Evolutionary conservation across 2,888 invertebrate genomes (phyloP).

Genomic region (Muschampia plurimacula): DNA sequence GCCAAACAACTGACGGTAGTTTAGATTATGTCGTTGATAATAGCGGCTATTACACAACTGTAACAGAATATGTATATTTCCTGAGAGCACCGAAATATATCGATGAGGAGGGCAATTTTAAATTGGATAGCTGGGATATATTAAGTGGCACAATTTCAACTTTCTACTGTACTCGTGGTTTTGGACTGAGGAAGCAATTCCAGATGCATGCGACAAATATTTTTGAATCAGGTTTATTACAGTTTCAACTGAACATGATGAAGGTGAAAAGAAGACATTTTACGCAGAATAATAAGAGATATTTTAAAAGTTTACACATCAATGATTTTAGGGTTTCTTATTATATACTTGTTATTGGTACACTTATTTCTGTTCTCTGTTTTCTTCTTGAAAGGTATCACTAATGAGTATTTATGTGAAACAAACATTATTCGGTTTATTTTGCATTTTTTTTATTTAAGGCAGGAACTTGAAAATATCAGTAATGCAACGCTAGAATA

Average conservation of each 20-base stretch:
- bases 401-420: neutral
- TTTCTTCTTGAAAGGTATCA: slow-evolving; percentile 52
- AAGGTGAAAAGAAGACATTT: slow-evolving; percentile 29
- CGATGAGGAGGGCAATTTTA: slow-evolving; percentile 50
- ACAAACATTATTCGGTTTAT: neutral
- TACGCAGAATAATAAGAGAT: slow-evolving; percentile 41
- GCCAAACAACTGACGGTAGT: slow-evolving; percentile 50
- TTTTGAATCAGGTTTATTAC: slow-evolving; percentile 56
- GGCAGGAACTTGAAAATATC: too few species aligned
- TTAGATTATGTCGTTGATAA: slow-evolving; percentile 55
- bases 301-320: slow-evolving; percentile 44
- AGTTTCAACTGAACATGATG: slow-evolving; percentile 22
- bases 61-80: slow-evolving; percentile 53
- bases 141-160: slow-evolving; percentile 51
- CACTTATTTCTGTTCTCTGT: slow-evolving; percentile 51
- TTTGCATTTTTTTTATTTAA: too few species aligned
- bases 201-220: slow-evolving; percentile 52
- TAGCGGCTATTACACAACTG: slow-evolving; percentile 55
- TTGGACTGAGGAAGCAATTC: slow-evolving; percentile 53
- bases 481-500: too few species aligned
- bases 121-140: slow-evolving; percentile 56
- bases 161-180: slow-evolving; percentile 60
- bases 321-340: slow-evolving; percentile 57
- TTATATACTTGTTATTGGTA: slow-evolving; percentile 52
- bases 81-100: slow-evolving; percentile 55